These are phyloP conservation scores for Loris lydekkerianus DNA, from an alignment of 2,797 vertebrate species.

Conservation along the genomic window DNA sequence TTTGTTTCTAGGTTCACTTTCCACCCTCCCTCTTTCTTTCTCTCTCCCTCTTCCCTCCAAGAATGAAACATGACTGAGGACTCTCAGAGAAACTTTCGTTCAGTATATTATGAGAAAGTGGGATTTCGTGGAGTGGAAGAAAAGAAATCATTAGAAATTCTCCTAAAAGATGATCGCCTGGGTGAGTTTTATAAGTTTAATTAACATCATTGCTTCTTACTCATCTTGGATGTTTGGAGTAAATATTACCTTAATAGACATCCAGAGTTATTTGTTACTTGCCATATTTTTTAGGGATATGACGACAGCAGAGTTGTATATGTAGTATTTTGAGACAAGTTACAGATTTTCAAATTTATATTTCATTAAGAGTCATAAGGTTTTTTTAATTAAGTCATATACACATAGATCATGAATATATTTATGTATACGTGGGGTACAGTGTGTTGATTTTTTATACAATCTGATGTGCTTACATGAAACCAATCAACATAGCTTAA, in stretches of 20 bases:
- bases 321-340: not conserved
- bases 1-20: slow-evolving; percentile 7
- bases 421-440: no score
- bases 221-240: not conserved
- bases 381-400: not conserved
- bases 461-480: no score
- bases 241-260: not conserved
- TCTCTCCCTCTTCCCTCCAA: not conserved
- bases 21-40: fast-evolving
- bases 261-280: not conserved
- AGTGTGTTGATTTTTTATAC: no score
- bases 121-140: slow-evolving; percentile 99
- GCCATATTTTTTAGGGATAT: not conserved
- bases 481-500: not conserved
- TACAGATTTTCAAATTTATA: slow-evolving; percentile 5
- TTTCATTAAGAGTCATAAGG: not conserved
- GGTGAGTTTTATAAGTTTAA: slow-evolving; percentile 88
- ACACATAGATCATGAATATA: no score
- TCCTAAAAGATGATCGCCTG: slow-evolving; percentile 96
- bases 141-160: slow-evolving; percentile 98
- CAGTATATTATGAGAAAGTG: slow-evolving; percentile 98
- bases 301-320: not conserved
- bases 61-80: slow-evolving; percentile 94
- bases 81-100: slow-evolving; percentile 98
- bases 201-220: not conserved